Evolutionary conservation across 2,888 invertebrate species (phyloP), one percentile per base, ranked within the genome.

Genomic region (Lochmaea crataegi): DNA sequence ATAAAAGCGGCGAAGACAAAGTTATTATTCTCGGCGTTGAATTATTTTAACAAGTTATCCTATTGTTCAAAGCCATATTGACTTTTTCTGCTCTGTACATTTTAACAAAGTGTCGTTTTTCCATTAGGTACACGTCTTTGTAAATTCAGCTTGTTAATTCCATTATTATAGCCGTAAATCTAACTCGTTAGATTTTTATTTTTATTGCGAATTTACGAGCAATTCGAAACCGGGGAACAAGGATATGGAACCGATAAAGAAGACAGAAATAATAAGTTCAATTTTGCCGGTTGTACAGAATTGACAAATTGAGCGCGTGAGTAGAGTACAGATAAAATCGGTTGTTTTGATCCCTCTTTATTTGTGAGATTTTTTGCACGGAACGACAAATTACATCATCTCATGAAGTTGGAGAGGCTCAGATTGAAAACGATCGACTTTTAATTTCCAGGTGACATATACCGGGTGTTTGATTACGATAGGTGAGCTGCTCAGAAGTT

Each of bases 171-270:
- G 68, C 57, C 41, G 68, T 57, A 65, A 68, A 68, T 68, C 64
- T 68, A 58, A 68, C 64, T 73, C 73, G 60, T 68, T 68, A 60
- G 65, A 68, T 65, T 68, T 68, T 68, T 73, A 73, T 73, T 69
- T 61, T 58, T 64, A 72, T 68, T 68, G 65, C 68, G 60, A 68
- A 56, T 72, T 68, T 72, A 65, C 63, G 68, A 69, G 65, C 58
- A 61, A 73, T 73, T 60, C 53, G 65, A 68, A 65, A 64, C 70
- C 64, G 10, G 65, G 12, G 18, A 69, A 73, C 68, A 65, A 51
- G 71, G 65, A 63, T 73, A 65, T 65, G 60, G 16, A 48, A 65
- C 65, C 68, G 68, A 73, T 69, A 68, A 68, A 61, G 60, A 69
- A 53, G 65, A 53, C 68, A 68, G 65, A 65, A 68, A 73, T 73